A percentile compares a stretch with the other conserved stretches of the same genome.
Conservation (phyloP, 2,797 vertebrate species). For the Thripadectes ignobilis region DNA sequence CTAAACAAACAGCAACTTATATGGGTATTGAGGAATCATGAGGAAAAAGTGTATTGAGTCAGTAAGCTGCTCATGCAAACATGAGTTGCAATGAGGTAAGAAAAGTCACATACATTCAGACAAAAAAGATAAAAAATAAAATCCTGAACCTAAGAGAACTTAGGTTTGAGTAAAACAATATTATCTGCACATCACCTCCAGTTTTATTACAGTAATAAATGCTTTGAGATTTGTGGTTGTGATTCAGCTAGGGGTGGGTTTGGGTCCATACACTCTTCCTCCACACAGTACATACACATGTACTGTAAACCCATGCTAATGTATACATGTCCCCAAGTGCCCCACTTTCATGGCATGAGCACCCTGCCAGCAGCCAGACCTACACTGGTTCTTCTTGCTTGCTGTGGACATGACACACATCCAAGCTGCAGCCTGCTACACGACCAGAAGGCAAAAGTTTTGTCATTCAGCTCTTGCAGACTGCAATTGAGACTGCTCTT, state of each 20-base stretch:
- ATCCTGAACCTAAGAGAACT: neutral
- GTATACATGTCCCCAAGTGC: neutral
- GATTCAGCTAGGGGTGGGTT: neutral
- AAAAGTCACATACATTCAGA: neutral
- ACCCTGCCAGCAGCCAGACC: neutral
- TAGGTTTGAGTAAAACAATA: neutral
- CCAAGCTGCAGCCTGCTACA: fast-evolving
- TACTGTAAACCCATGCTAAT: neutral
- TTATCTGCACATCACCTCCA: neutral
- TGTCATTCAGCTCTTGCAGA: neutral
- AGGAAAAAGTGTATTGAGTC: neutral
- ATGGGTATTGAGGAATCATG: neutral
- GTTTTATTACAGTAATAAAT: neutral
- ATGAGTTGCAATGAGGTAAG: neutral
- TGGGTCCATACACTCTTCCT: neutral
- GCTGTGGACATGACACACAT: neutral
- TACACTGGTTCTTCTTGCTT: neutral
- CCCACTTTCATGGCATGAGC: fast-evolving
- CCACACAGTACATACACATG: fast-evolving
- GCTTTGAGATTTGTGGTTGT: neutral
- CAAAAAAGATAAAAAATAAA: neutral
- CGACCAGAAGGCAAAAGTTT: neutral
- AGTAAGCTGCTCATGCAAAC: neutral
- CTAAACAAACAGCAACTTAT: neutral
- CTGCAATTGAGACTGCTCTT: neutral